A percentile compares a stretch with the other conserved stretches of the same genome.
phyloP scores from a whole-genome alignment of 2,113 vertebrate genomes.

The Smithornis capensis region DNA sequence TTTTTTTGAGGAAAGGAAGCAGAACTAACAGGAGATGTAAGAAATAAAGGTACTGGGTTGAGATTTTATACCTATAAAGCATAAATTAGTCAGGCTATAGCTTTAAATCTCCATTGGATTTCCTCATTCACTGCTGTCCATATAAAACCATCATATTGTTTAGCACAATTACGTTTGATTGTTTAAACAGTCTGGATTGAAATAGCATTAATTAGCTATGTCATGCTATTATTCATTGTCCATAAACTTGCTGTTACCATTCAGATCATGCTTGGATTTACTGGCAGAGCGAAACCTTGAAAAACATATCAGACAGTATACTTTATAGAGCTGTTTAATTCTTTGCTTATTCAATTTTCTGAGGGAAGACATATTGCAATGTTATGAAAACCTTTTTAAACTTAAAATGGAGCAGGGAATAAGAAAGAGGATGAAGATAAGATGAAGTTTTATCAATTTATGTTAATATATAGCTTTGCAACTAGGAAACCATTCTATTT shows the following conservation, averaged over 20 bases:
- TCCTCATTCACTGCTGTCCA: constrained; percentile 37
- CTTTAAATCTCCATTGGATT: constrained; percentile 62
- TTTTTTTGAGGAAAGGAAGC: neutral
- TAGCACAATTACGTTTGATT: constrained; percentile 74
- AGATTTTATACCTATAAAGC: neutral
- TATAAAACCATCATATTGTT: constrained; percentile 60
- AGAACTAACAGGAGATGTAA: neutral
- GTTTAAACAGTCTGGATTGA: constrained; percentile 69
- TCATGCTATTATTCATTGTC: constrained; percentile 73
- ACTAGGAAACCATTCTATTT: neutral
- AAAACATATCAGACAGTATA: constrained; percentile 33
- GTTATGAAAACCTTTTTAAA: neutral
- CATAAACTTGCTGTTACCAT: constrained; percentile 68
- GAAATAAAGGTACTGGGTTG: neutral
- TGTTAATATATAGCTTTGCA: neutral
- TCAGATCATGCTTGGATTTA: constrained; percentile 70
- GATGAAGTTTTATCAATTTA: neutral
- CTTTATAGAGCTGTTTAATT: neutral
- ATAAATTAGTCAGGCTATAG: constrained; percentile 9
- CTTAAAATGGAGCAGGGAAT: neutral
- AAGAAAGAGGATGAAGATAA: neutral
- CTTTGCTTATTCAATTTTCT: neutral
- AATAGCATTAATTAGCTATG: constrained; percentile 78
- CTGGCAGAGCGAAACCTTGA: constrained; percentile 58
- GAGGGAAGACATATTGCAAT: neutral